Base-by-base conservation (phyloP, 2,797 vertebrate species). In the Uromys caudimaculatus region DNA sequence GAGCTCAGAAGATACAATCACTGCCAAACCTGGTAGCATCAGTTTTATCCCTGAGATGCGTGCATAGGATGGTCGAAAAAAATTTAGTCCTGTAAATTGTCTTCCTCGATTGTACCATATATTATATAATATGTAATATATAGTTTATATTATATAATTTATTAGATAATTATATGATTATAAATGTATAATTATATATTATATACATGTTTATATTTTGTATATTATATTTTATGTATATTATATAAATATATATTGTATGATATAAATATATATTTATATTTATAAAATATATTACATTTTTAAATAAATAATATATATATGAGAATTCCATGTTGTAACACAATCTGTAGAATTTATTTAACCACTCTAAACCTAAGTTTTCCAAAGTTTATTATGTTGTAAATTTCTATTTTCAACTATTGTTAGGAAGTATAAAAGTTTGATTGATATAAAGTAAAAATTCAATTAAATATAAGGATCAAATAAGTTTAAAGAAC, bases 401-500 rank as follows among this genome's bases (percentile, higher is more conserved):
- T 87, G 44, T 21, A 69, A 47, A 76, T 67, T 75, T 38, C 3
- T 76, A 79, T 82, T 19, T n/a, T 77, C 54, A 24, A 32, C 12
- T 35, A 19, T 71, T 84, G 12, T 56, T 56, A 10, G 35, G 6
- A 67, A 67, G 32, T 35, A 35, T 6, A 64, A 64, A 64, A 32
- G 62, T 64, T 64, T 64, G 12, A 64, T 29, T 64, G 27, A 64
- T 32, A 32, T 32, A 5, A 14, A 67, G 29, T 67, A 67, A 90
- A 78, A 1, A 88, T 73, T 73, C n/a, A 92, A 69, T 79, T 69
- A 87, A 93, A 69, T 67, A 60, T 27, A 69, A 86, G 5, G 75
- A 82, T 27, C 58, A 90, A 86, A 44, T 93, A 58, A 71, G 11
- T 87, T 71, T 79, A 90, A 50, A 94, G 77, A 97, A 62, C 14